Base-by-base conservation (phyloP, 2,113 vertebrate species). In the Rhizomys pruinosus region DNA sequence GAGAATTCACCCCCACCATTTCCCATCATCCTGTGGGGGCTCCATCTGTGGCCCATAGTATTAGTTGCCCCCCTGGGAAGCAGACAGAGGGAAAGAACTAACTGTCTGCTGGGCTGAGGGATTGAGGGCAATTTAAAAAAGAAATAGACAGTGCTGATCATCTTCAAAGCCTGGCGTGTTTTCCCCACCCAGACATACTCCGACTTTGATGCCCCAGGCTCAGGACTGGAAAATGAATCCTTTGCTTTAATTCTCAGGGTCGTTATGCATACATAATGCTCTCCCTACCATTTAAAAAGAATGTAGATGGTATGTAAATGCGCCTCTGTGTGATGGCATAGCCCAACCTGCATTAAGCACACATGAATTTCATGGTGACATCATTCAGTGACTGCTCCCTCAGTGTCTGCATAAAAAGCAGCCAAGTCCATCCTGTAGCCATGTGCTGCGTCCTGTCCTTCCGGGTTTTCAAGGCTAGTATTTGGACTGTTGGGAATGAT, bases 251-350 rank as follows among this genome's bases (percentile, higher is more conserved):
- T 84, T 97, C 59, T 39, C 52, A 84, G 80, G 80, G 88, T 74
- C 47, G 39, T 76, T 79, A 73, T 85, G 77, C 66, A 94, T 85
- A 87, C 63, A 84, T 55, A 79, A 91, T 92, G 64, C 37, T 68
- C 89, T 72, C 23, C 88, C 34, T 72, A 10, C 42, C 80, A 80
- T 61, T 89, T 63, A 68, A 95, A 87, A 90, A 37, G 61, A 61
- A 63, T 47, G 52, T 20, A 74, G 89, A 92, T 77, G 25, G 23
- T n/a, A 82, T 94, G 89, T 76, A 94, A 91, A 93, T 96, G 81
- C 37, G 55, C 86, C 37, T 89, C 82, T 39, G 80, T 59, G 61
- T 4, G 0, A 94, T 0, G 66, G 37, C 87, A 74, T 63, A 76
- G 77, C 55, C 71, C 55, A 73, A n/a, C 69, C 73, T 37, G 71